Conservation (phyloP, 1,140 invertebrate genomes). For the Tribolium madens region DNA sequence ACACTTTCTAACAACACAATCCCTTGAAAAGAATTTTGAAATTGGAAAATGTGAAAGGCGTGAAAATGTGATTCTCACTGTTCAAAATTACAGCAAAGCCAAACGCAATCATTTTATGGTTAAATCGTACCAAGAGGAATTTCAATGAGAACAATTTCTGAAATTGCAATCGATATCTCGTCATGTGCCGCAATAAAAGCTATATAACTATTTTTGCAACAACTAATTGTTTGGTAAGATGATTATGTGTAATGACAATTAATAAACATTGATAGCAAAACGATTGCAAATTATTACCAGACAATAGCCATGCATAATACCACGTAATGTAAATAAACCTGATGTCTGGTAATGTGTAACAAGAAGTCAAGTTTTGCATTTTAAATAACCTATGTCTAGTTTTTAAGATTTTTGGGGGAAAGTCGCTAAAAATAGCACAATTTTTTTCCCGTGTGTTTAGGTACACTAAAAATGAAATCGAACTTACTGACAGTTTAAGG, state of each 20-base stretch:
- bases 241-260: background rate
- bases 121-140: background rate
- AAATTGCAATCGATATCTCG: background rate
- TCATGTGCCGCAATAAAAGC: background rate
- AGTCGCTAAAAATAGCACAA: conserved; percentile 19
- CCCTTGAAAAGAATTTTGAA: background rate
- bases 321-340: conserved; percentile 5
- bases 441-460: background rate
- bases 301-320: background rate
- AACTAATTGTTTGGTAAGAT: conserved; percentile 5
- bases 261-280: background rate
- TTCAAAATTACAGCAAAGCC: background rate
- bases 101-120: conserved; percentile 1
- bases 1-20: background rate
- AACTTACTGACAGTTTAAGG: background rate
- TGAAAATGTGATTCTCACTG: background rate
- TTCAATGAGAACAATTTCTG: conserved; percentile 3
- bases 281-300: background rate
- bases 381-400: background rate
- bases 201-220: conserved; percentile 4
- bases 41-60: background rate
- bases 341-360: background rate
- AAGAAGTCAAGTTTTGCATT: conserved; percentile 1
- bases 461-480: conserved; percentile 15
- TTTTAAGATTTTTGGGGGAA: background rate